A percentile compares a stretch with the other conserved stretches of the same genome.
These are phyloP conservation scores for Pyrochroa serraticornis DNA, from an alignment of 2,888 invertebrate species.

Conservation along the genomic window DNA sequence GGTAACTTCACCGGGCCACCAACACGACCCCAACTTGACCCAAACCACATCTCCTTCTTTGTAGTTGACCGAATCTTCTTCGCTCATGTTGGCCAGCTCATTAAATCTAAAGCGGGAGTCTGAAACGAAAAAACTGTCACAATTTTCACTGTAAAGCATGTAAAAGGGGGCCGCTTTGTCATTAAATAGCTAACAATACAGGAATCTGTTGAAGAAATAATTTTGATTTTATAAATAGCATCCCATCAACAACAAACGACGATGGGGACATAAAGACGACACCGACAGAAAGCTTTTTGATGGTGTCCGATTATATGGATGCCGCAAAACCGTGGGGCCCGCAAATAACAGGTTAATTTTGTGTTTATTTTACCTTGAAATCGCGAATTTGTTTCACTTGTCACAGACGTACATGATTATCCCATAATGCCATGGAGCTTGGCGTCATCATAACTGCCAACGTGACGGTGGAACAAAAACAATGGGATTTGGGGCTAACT, in stretches of 20 bases:
- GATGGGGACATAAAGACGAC: not conserved
- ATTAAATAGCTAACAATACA: slow-evolving; percentile 9
- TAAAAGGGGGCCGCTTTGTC: not conserved
- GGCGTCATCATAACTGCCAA: slow-evolving; percentile 56
- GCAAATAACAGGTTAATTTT: slow-evolving; percentile 13
- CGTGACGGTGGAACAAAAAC: slow-evolving; percentile 22
- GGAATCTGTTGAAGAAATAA: slow-evolving; percentile 19
- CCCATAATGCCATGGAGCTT: slow-evolving; percentile 55
- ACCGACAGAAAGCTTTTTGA: not conserved
- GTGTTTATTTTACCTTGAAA: slow-evolving; percentile 47
- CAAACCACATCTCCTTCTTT: slow-evolving; percentile 81
- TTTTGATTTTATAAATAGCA: slow-evolving; percentile 28
- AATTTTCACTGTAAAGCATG: not conserved
- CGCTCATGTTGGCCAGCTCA: slow-evolving; percentile 64
- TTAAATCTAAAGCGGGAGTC: slow-evolving; percentile 13
- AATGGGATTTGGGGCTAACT: not conserved
- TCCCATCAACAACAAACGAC: not conserved
- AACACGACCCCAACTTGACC: slow-evolving; percentile 80
- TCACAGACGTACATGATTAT: slow-evolving; percentile 56
- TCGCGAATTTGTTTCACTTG: slow-evolving; percentile 54
- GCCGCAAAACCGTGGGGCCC: not conserved
- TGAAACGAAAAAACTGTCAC: not conserved
- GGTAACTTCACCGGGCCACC: slow-evolving; percentile 86
- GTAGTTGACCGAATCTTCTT: slow-evolving; percentile 71
- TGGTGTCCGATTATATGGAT: not conserved